Evolutionary conservation across 2,888 invertebrate genomes (phyloP), one percentile per base, ranked within the genome.

Genomic region (Tetheella fluctuosa): DNA sequence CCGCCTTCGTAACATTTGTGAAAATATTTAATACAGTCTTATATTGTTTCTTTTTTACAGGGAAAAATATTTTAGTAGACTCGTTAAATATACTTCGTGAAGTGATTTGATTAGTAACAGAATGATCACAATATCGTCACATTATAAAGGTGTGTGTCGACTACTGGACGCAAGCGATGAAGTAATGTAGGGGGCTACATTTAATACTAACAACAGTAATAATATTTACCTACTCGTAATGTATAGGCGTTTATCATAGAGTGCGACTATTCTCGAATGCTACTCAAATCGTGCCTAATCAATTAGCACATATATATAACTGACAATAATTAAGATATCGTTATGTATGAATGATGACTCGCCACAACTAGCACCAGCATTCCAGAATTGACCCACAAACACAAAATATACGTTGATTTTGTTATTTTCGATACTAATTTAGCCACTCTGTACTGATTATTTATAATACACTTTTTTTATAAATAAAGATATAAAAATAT

Each of bases 401-500:
- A 17, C 37, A 37, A 70, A 61, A 70, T 69, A 64, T 62, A 39
- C 66, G 55, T 64, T 59, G 68, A 64, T 68, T 70, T 73, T 80
- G 79, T 81, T 77, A 80, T 77, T 68, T 74, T 71, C 69, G 77
- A 80, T 79, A 79, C 72, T 80, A 81, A 69, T 67, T 79, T 81
- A 81, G 74, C 76, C 76, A 77, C 78, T 81, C 74, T 81, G 78
- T 81, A 82, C 74, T 78, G 70, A 80, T 81, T 81, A 83, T 85
- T 81, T 81, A 83, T 85, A 86, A 89, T 90, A 88, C 84, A 88
- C 89, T 80, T 76, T 42, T 73, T 77, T 80, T 79, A 87, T 86
- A 89, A 90, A 90, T 88, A 88, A 89, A 87, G 77, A 86, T 90
- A 90, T 89, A 90, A 90, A 91, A 90, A 91, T 90, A 90, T 89